Conservation (phyloP, 2,888 invertebrate species). For the Erynnis tages region DNA sequence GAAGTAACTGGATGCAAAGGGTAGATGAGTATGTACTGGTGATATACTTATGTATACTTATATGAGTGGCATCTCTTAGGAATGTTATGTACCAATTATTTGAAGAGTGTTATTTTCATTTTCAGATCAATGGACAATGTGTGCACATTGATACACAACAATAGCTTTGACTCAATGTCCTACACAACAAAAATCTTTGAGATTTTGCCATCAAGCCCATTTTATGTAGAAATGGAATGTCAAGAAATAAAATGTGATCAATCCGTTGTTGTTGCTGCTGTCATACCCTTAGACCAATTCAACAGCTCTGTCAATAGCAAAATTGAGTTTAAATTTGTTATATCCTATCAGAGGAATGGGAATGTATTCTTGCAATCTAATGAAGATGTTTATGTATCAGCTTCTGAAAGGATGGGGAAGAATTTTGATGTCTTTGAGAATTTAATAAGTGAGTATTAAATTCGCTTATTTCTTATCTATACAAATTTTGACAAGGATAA, state of each 20-base stretch:
- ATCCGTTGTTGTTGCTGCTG: constrained; percentile 42
- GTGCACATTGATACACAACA: constrained; percentile 48
- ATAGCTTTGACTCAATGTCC: constrained; percentile 39
- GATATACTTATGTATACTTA: no score
- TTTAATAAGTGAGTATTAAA: constrained; percentile 3
- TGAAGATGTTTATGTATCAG: constrained; percentile 50
- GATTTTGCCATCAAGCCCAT: constrained; percentile 40
- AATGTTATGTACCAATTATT: no score
- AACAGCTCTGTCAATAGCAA: constrained; percentile 42
- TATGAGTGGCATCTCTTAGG: no score
- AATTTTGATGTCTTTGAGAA: constrained; percentile 54
- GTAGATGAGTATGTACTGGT: no score
- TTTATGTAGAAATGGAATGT: constrained; percentile 46
- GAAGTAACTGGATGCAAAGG: no score
- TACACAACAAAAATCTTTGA: constrained; percentile 60
- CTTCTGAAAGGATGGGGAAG: constrained; percentile 48
- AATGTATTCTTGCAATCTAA: constrained; percentile 52
- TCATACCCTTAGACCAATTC: constrained; percentile 52
- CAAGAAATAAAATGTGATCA: constrained; percentile 33
- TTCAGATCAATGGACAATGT: constrained; percentile 57
- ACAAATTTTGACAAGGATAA: no score
- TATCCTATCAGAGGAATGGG: constrained; percentile 46
- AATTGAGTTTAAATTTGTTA: constrained; percentile 51
- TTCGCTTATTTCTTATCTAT: no score
- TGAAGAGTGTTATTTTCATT: no score